phyloP scores from a whole-genome alignment of 2,797 vertebrate species.

The Selene dorsalis region DNA sequence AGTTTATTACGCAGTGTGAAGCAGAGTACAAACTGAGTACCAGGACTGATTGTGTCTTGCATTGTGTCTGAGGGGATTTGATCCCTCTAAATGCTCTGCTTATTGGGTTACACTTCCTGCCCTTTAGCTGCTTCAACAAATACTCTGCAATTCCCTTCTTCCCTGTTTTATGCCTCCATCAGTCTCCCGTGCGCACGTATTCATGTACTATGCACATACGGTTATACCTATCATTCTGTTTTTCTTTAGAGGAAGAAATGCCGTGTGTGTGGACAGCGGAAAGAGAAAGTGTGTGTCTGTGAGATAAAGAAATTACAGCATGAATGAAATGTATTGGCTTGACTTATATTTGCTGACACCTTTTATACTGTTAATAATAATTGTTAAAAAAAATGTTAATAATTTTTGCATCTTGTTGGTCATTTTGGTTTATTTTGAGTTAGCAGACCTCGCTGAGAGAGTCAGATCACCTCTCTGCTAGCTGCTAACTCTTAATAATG shows the following conservation, averaged over 20 bases:
- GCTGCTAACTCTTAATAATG: no score
- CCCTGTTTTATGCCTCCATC: neutral
- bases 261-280: no score
- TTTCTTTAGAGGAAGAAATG: neutral
- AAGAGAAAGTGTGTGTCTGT: no score
- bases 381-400: no score
- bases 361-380: no score
- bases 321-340: neutral
- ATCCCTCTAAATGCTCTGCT: constrained; percentile 46
- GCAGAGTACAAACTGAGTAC: neutral
- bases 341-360: neutral
- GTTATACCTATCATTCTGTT: neutral
- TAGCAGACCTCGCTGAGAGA: neutral
- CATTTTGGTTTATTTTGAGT: neutral
- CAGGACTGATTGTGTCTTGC: constrained; percentile 17
- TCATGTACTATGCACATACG: neutral
- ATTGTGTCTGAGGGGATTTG: constrained; percentile 33
- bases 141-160: neutral
- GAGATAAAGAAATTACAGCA: constrained; percentile 2
- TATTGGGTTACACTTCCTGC: constrained; percentile 65
- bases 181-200: neutral
- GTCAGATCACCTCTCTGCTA: no score
- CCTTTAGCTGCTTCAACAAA: constrained; percentile 28
- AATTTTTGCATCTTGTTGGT: neutral
- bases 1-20: neutral